A percentile compares a stretch with the other conserved stretches of the same genome.
phyloP scores from a whole-genome alignment of 2,888 invertebrate species.

The Halictus quadricinctus region DNA sequence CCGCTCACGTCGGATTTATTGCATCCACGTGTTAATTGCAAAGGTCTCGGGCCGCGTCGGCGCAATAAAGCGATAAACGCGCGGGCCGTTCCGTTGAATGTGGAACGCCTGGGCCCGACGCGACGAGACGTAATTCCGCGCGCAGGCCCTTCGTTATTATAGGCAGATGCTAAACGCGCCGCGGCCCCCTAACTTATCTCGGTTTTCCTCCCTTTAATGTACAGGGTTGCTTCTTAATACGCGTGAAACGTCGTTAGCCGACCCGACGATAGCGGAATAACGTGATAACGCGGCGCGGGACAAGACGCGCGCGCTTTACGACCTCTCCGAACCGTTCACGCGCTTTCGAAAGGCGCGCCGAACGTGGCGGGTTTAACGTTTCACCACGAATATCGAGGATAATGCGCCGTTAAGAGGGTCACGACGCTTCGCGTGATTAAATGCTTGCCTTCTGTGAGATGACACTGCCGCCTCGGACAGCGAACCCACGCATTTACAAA shows the following conservation, averaged over 20 bases:
- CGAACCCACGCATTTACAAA: neutral
- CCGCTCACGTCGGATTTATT: constrained; percentile 43
- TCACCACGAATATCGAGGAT: neutral
- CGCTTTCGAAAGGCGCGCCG: neutral
- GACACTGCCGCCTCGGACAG: neutral
- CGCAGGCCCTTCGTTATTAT: constrained; percentile 46
- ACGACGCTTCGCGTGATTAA: neutral
- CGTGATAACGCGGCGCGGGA: neutral
- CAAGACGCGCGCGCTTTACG: neutral
- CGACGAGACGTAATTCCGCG: constrained; percentile 32
- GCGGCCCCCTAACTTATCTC: constrained; percentile 21
- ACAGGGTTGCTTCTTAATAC: constrained; percentile 25
- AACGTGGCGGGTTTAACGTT: neutral
- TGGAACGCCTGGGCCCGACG: constrained; percentile 21
- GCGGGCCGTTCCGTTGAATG: constrained; percentile 33
- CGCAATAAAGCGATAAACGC: constrained; percentile 63
- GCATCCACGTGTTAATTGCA: constrained; percentile 61
- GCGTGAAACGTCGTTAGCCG: neutral
- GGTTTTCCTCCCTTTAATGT: constrained; percentile 7
- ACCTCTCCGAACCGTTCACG: neutral
- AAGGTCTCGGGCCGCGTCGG: constrained; percentile 6
- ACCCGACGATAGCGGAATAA: neutral
- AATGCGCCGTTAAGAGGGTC: neutral
- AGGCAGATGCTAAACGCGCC: constrained; percentile 62
- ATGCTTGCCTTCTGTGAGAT: neutral